Conservation (phyloP, 2,888 invertebrate genomes). For the Tholera decimalis region DNA sequence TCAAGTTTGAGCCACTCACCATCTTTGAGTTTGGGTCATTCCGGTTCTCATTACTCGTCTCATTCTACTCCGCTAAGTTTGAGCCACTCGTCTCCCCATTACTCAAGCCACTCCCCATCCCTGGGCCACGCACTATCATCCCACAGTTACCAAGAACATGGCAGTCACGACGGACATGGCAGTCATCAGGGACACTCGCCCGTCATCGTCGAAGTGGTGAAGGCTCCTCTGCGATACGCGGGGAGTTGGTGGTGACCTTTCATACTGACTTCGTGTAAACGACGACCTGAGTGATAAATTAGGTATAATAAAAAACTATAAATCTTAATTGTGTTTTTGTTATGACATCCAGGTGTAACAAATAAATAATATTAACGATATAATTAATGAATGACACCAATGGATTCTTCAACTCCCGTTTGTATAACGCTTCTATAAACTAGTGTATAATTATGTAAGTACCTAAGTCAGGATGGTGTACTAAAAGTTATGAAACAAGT, state of each 20-base stretch:
- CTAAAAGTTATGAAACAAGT: neutral
- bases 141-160: slow-evolving; percentile 19
- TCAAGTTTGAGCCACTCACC: slow-evolving; percentile 7
- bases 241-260: slow-evolving; percentile 56
- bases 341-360: neutral
- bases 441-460: no score
- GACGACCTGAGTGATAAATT: slow-evolving; percentile 3
- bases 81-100: slow-evolving; percentile 4
- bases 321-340: slow-evolving; percentile 5
- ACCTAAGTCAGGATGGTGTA: no score
- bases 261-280: slow-evolving; percentile 28
- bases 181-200: slow-evolving; percentile 28
- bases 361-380: neutral
- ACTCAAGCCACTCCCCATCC: slow-evolving; percentile 13
- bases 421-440: no score
- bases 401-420: no score
- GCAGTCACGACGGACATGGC: slow-evolving; percentile 11
- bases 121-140: slow-evolving; percentile 2
- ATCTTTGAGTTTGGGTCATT: slow-evolving; percentile 19
- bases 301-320: slow-evolving; percentile 18
- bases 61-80: no score
- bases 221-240: slow-evolving; percentile 46
- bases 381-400: neutral
- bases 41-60: no score
- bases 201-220: slow-evolving; percentile 57